Evolutionary conservation across 2,797 vertebrate species (phyloP), one percentile per base, ranked within the genome.

Genomic region (Lepus townsendii): DNA sequence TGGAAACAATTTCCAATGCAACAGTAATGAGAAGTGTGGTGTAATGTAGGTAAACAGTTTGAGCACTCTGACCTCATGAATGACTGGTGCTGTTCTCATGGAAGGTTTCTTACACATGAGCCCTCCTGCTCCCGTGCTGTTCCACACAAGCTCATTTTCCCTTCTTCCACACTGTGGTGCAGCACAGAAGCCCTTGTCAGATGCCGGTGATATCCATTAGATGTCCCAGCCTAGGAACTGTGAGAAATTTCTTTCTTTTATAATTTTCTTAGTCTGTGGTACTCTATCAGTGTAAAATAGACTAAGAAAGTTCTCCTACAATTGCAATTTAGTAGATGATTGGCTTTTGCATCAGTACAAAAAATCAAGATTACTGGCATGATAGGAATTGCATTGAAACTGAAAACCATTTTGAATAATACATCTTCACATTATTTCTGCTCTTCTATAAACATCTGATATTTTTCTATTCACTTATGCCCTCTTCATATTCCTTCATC

Each of bases 381-480:
- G 4, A 57, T 52, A 76, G 24, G 22, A 50, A 85, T 65, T 84
- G 5, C 42, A 54, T 13, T 88, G 26, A 88, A 75, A 82, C 32
- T 82, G 22, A 75, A 73, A 20, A 26, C 62, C 62, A 60, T 24
- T 69, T 19, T 62, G 85, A 22, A 4, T n/a, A 83, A 12, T 35
- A 83, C n/a, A 57, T 22, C 20, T 85, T 65, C 72, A 89, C 79
- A 69, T 47, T 42, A 32, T 17, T 85, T 66, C 35, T 50, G n/a
- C 52, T 7, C 35, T 16, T 66, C 22, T 85, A 60, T 78, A 47
- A 90, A 35, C 27, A 30, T 7, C 20, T 13, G 9, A 32, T 42
- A 26, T 69, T 13, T 94, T 87, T 87, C n/a, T 24, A 27, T 63
- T 85, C 82, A n/a, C 69, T 80, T 87, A 54, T 16, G 32, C 32